Conservation (phyloP, 2,888 invertebrate genomes). For the Tetropium fuscum region DNA sequence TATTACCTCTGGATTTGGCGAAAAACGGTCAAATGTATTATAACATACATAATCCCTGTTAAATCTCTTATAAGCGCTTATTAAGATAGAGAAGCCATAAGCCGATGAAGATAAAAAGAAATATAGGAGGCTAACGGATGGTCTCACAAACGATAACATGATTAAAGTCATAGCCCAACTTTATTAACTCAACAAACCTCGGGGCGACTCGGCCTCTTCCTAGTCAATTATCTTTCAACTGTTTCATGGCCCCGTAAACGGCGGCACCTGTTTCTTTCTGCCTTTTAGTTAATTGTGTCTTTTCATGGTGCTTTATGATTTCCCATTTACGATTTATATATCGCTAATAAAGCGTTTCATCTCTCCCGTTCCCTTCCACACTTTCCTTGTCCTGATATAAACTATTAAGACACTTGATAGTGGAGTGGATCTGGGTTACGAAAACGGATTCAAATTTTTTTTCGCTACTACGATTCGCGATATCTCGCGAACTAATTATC, state of each 20-base stretch:
- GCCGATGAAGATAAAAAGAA: conserved; percentile 41
- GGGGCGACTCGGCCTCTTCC: conserved; percentile 18
- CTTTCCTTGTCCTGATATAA: too few species aligned
- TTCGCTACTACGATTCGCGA: too few species aligned
- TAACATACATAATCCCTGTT: conserved; percentile 20
- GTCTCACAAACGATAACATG: conserved; percentile 54
- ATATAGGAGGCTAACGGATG: conserved; percentile 38
- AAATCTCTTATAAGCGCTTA: conserved; percentile 35
- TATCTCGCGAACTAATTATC: too few species aligned
- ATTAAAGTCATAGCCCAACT: conserved; percentile 56
- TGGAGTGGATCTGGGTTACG: too few species aligned
- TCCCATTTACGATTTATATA: not conserved
- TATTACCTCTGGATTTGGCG: conserved; percentile 32
- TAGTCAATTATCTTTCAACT: conserved; percentile 32
- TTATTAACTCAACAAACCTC: conserved; percentile 52
- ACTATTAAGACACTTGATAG: too few species aligned
- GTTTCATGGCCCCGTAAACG: conserved; percentile 28
- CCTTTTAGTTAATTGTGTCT: conserved; percentile 18
- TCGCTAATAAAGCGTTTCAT: too few species aligned
- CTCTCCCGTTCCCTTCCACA: too few species aligned
- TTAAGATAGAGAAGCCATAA: conserved; percentile 39
- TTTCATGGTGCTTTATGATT: conserved; percentile 17
- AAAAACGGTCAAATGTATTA: conserved; percentile 28
- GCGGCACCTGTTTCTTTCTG: conserved; percentile 23
- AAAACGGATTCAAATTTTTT: too few species aligned